Conservation (phyloP, 2,113 vertebrate genomes). For the Eira barbara region DNA sequence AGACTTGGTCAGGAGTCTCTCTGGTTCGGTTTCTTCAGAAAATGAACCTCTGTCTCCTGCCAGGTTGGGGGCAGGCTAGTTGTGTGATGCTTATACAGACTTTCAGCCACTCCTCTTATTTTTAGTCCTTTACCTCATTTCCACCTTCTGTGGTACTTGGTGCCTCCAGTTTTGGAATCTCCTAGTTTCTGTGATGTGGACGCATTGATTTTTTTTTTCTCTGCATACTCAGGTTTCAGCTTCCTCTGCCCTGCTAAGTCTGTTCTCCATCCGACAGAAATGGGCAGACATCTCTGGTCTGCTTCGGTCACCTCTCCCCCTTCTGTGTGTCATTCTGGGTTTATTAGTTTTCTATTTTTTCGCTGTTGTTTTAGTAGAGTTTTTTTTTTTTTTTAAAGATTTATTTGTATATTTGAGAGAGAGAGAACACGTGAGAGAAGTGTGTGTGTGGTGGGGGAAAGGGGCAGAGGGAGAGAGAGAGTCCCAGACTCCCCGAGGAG, state of each 20-base stretch:
- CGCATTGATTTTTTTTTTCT: neutral
- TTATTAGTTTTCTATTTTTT: neutral
- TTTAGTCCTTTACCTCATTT: neutral
- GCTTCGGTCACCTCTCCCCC: neutral
- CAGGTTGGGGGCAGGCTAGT: neutral
- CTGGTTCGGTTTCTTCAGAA: neutral
- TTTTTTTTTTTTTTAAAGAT: neutral
- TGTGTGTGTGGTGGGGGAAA: neutral
- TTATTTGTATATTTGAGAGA: neutral
- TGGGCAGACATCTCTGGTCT: neutral
- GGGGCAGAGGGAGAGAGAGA: neutral
- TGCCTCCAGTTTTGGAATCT: neutral
- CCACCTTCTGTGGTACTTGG: neutral
- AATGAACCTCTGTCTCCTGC: neutral
- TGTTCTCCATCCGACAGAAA: constrained; percentile 35
- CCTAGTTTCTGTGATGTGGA: constrained; percentile 3
- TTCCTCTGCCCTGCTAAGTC: neutral
- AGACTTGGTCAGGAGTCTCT: neutral
- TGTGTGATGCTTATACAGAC: neutral
- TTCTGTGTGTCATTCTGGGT: neutral
- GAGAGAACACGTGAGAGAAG: neutral
- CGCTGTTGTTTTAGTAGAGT: neutral
- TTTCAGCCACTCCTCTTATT: neutral
- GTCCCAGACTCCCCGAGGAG: neutral
- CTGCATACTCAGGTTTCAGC: neutral